Base-by-base conservation (phyloP, 1,140 invertebrate genomes). In the Drosophila athabasca region DNA sequence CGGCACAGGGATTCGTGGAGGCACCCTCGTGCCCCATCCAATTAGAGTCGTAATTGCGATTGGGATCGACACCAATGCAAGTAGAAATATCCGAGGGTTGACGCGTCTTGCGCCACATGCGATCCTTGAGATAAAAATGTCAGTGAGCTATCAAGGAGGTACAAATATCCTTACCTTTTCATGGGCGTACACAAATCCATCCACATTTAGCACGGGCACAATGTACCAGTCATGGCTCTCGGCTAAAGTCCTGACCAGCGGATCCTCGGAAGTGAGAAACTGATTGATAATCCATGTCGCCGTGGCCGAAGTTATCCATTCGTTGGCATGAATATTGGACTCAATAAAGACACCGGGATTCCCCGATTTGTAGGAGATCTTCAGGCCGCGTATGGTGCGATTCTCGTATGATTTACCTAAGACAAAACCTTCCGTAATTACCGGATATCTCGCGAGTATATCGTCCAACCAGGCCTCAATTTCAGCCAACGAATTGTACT, bases 191-290 rank as follows among this genome's bases (percentile, higher is more conserved):
- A 93, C 93, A 79, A 95, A 96, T 7, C 96, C 96, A 91, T 96
- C 95, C n/a, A 95, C 95, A 91, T 96, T 96, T 0, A 94, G 78
- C 1, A 95, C 92, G 0, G 95, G 95, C 55, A 96, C 91, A 54
- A 96, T 92, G 76, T 94, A 94, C 94, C 95, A 95, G 67, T 95
- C 93, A 61, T 92, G 93, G 54, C 72, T 93, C 22, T 90, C 79
- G 2, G 91, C 90, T 5, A 93, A 76, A 17, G 92, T 73, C 13
- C 81, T 65, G 3, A 93, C 64, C 19, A 71, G 45, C 11, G 90
- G 80, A 54, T 77, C 62, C 5, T 73, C 72, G 2, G 89, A 91
- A 59, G 90, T 78, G 1, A 93, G 66, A 35, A 94, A 57, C 70
- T 93, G 84, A 66, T 94, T 92, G 3, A 94, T 92, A 3, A 94